Percentiles rank a stretch among this genome's conserved stretches.
phyloP scores from a whole-genome alignment of 2,113 vertebrate genomes.

The Mesocricetus auratus region DNA sequence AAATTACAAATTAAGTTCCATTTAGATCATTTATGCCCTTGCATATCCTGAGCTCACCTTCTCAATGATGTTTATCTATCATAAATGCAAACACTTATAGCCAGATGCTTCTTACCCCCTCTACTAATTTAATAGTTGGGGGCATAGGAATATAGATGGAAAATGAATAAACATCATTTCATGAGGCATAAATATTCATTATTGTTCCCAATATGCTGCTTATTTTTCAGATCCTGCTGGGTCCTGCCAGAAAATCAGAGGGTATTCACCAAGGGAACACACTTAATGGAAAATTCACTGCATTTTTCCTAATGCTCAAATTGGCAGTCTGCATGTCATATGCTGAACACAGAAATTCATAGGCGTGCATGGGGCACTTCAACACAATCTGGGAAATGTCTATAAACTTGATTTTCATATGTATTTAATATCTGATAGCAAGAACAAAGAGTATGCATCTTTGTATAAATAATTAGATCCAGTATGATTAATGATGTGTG shows the following conservation, averaged over 20 bases:
- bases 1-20: neutral
- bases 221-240: conserved; percentile 79
- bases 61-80: conserved; percentile 34
- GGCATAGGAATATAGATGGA: conserved; percentile 60
- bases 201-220: conserved; percentile 73
- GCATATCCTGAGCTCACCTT: neutral
- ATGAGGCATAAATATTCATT: conserved; percentile 80
- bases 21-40: neutral
- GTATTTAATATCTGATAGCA: conserved; percentile 81
- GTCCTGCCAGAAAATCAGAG: conserved; percentile 75
- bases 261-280: conserved; percentile 70
- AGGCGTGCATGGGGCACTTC: neutral
- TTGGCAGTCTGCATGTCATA: conserved; percentile 72
- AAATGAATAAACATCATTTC: conserved; percentile 72
- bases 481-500: conserved; percentile 76
- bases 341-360: conserved; percentile 71
- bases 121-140: conserved; percentile 44
- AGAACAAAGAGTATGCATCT: conserved; percentile 76
- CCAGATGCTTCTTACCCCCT: neutral
- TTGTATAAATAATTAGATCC: conserved; percentile 80
- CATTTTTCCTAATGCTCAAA: conserved; percentile 77
- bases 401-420: conserved; percentile 79
- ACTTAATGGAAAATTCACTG: conserved; percentile 74
- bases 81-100: conserved; percentile 14
- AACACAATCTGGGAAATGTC: conserved; percentile 66